These are phyloP conservation scores for Oscheius sp. DNA, from an alignment of 2,888 invertebrate species.

Conservation along the genomic window DNA sequence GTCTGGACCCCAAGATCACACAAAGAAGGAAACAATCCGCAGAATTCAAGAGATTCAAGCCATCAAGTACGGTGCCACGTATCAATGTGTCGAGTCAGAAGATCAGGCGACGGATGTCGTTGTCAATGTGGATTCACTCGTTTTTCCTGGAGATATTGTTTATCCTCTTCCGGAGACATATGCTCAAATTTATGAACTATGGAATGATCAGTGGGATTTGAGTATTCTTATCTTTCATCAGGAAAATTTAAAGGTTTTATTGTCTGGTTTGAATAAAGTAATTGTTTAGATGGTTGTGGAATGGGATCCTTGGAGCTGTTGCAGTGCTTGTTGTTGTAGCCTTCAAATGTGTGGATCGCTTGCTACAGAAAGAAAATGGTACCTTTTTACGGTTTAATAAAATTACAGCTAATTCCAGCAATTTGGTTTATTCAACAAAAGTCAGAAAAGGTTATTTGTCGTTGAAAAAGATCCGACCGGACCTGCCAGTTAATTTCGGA, in stretches of 20 bases:
- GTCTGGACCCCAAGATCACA: too few species aligned
- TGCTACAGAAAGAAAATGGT: constrained; percentile 18
- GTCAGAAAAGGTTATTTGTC: constrained; percentile 16
- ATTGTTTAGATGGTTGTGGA: background rate
- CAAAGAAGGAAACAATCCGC: too few species aligned
- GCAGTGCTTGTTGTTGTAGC: constrained; percentile 27
- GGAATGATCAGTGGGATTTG: constrained; percentile 8
- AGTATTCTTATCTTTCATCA: background rate
- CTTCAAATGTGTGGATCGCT: background rate
- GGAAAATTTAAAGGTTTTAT: constrained; percentile 1
- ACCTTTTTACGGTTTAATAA: too few species aligned
- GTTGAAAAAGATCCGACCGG: background rate
- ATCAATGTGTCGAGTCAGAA: constrained; percentile 16
- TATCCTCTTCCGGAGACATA: background rate
- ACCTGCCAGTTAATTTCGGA: background rate
- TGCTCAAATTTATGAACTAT: constrained; percentile 7
- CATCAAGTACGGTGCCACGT: constrained; percentile 18
- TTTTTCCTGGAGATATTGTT: background rate
- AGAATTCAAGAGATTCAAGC: background rate
- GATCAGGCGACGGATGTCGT: background rate
- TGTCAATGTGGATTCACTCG: constrained; percentile 22
- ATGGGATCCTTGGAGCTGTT: constrained; percentile 29
- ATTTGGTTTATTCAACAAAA: constrained; percentile 13
- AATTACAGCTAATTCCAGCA: background rate
- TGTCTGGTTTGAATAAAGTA: background rate